Percentiles rank a stretch among this genome's conserved stretches.
These are phyloP conservation scores for Macropodus opercularis DNA, from an alignment of 2,797 vertebrate genomes.

Conservation along the genomic window DNA sequence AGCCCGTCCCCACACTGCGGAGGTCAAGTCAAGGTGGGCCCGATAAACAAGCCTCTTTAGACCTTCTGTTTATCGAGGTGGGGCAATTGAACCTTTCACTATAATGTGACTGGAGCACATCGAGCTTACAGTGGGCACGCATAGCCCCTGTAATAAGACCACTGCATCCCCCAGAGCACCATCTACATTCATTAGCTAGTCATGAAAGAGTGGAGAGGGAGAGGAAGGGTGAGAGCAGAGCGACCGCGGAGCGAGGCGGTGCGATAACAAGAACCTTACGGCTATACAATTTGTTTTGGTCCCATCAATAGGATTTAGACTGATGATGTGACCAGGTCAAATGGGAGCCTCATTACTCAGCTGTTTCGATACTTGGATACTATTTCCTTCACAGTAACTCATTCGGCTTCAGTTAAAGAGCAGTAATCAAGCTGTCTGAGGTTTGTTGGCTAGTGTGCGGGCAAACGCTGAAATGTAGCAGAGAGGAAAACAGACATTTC, in stretches of 20 bases:
- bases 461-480: slow-evolving; percentile 44
- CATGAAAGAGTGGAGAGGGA: slow-evolving; percentile 70
- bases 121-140: slow-evolving; percentile 41
- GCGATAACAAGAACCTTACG: slow-evolving; percentile 57
- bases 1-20: slow-evolving; percentile 70
- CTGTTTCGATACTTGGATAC: slow-evolving; percentile 58
- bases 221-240: slow-evolving; percentile 33
- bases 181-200: slow-evolving; percentile 79
- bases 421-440: slow-evolving; percentile 52
- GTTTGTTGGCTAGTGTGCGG: slow-evolving; percentile 62
- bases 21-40: slow-evolving; percentile 83
- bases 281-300: slow-evolving; percentile 67
- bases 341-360: slow-evolving; percentile 55
- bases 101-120: slow-evolving; percentile 53
- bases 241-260: slow-evolving; percentile 28
- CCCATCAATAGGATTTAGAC: slow-evolving; percentile 59
- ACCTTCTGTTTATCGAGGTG: slow-evolving; percentile 76
- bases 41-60: slow-evolving; percentile 86
- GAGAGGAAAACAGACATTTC: slow-evolving; percentile 56
- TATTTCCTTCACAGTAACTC: slow-evolving; percentile 35
- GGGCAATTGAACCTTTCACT: slow-evolving; percentile 75
- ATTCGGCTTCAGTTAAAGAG: slow-evolving; percentile 51
- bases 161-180: slow-evolving; percentile 70
- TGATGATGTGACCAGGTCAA: slow-evolving; percentile 65
- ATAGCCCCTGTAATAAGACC: slow-evolving; percentile 69